These are phyloP conservation scores for Rhamnusium bicolor DNA, from an alignment of 2,888 invertebrate species.

Conservation along the genomic window DNA sequence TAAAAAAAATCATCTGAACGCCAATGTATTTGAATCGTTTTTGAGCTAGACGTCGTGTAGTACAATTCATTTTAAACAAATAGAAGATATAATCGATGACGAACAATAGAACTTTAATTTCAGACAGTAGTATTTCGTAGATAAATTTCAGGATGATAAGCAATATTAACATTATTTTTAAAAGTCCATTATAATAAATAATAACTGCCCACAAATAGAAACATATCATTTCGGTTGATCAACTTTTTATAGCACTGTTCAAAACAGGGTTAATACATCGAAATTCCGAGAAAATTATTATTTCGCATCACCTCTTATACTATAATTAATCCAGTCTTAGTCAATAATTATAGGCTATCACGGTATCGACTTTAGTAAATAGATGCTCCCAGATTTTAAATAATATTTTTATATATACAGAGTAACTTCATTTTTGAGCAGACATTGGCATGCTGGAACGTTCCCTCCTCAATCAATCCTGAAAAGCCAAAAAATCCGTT, in stretches of 20 bases:
- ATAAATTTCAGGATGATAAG: neutral
- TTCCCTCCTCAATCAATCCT: too few relatives aligned
- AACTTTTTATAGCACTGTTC: neutral
- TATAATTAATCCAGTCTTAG: too few relatives aligned
- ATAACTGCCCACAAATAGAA: neutral
- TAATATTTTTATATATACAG: too few relatives aligned
- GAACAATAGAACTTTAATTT: neutral
- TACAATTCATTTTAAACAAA: neutral
- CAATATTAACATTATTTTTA: neutral
- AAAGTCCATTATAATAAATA: neutral
- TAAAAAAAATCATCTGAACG: too few relatives aligned
- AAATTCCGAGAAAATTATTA: neutral
- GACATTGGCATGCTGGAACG: too few relatives aligned
- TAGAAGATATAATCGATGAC: neutral
- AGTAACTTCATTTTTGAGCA: too few relatives aligned
- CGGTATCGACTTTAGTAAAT: too few relatives aligned
- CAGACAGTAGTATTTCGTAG: neutral
- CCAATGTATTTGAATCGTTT: neutral
- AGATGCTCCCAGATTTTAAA: too few relatives aligned
- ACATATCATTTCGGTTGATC: neutral
- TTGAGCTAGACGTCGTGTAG: neutral
- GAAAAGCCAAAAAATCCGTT: too few relatives aligned
- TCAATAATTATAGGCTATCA: too few relatives aligned
- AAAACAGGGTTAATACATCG: neutral
- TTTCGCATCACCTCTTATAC: too few relatives aligned